Conservation (phyloP, 2,888 invertebrate species). For the Morinoia aosen region DNA sequence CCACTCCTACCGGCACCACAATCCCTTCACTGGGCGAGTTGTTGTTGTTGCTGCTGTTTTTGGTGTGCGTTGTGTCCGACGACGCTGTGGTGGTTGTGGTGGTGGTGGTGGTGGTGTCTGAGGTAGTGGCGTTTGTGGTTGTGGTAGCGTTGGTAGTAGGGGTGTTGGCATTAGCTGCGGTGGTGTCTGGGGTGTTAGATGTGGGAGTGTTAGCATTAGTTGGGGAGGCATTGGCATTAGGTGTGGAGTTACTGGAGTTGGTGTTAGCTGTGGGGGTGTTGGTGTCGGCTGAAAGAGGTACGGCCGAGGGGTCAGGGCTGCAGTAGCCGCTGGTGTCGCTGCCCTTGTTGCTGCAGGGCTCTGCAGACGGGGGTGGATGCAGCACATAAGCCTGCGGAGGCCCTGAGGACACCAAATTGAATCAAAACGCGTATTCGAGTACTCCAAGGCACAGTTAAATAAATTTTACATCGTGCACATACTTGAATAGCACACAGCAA, state of each 20-base stretch:
- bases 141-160: neutral
- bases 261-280: too few relatives aligned
- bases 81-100: neutral
- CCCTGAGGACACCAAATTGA: neutral
- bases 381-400: conserved; percentile 9
- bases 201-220: too few relatives aligned
- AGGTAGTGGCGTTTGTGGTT: neutral
- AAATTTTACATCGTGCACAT: too few relatives aligned
- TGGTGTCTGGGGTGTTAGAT: neutral
- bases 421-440: too few relatives aligned
- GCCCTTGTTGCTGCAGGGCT: neutral
- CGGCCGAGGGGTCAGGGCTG: neutral
- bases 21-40: conserved; percentile 37
- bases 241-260: too few relatives aligned
- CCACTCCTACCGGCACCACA: conserved; percentile 65
- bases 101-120: neutral
- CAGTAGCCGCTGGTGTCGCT: neutral
- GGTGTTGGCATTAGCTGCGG: neutral
- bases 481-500: too few relatives aligned
- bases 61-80: neutral
- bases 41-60: neutral
- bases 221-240: too few relatives aligned
- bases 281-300: neutral
- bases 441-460: too few relatives aligned
- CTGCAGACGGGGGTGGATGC: neutral